Evolutionary conservation across 1,140 invertebrate species (phyloP).

Genomic region (Ephestia elutella): DNA sequence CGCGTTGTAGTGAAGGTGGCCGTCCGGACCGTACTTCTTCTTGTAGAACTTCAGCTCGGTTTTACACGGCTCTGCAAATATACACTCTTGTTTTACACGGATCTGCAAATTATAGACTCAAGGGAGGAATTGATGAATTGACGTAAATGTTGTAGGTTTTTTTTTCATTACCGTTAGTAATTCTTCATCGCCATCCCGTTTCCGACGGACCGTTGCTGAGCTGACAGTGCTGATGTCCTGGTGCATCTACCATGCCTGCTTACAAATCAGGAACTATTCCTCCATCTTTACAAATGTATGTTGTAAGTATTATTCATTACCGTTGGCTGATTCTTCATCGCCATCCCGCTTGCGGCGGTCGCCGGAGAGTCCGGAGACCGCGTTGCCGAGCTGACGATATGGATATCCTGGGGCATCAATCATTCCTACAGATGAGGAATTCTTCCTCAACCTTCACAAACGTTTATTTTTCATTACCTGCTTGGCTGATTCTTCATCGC

Average conservation of each 20-base stretch:
- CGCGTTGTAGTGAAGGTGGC: conserved; percentile 56
- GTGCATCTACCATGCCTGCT: conserved; percentile 51
- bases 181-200: conserved; percentile 28
- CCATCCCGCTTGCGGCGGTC: conserved; percentile 37
- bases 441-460: conserved; percentile 62
- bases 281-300: conserved; percentile 46
- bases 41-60: conserved; percentile 56
- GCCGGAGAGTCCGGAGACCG: not conserved
- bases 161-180: conserved; percentile 27
- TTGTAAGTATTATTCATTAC: conserved; percentile 16
- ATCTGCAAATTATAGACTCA: too few relatives aligned
- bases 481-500: too few relatives aligned
- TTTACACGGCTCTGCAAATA: conserved; percentile 54
- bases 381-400: conserved; percentile 28
- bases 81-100: not conserved
- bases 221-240: conserved; percentile 55
- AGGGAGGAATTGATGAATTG: too few relatives aligned
- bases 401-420: conserved; percentile 60
- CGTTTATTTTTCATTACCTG: too few relatives aligned
- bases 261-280: conserved; percentile 59
- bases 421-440: conserved; percentile 56
- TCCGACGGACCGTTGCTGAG: conserved; percentile 21
- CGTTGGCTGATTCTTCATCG: conserved; percentile 21
- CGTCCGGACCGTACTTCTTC: conserved; percentile 56
- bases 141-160: too few relatives aligned